Evolutionary conservation across 2,888 invertebrate genomes (phyloP).

Genomic region (Melinopterus prodromus): DNA sequence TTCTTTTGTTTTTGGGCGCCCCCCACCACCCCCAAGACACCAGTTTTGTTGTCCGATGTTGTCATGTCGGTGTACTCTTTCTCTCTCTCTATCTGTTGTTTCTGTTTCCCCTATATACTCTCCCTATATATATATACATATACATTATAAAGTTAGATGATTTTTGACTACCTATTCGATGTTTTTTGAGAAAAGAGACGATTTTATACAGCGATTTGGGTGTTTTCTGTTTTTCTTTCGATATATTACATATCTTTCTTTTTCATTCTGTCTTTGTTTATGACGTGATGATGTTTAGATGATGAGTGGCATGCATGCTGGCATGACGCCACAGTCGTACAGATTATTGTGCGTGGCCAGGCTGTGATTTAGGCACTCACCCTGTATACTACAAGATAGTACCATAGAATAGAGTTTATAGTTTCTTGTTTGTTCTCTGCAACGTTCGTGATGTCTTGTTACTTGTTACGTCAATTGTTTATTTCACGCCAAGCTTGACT

Average conservation of each 20-base stretch:
- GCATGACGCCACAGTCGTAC: constrained; percentile 53
- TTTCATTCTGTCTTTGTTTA: background rate
- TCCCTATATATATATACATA: background rate
- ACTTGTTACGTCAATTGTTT: constrained; percentile 10
- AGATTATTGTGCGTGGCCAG: constrained; percentile 69
- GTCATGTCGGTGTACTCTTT: constrained; percentile 27
- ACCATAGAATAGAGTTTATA: constrained; percentile 18
- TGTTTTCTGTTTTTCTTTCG: constrained; percentile 11
- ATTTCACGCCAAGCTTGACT: constrained; percentile 35
- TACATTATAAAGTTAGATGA: background rate
- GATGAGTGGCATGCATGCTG: constrained; percentile 52
- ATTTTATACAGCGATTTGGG: background rate
- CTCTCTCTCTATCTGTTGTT: constrained; percentile 38
- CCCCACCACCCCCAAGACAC: constrained; percentile 18
- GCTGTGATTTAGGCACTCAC: constrained; percentile 69
- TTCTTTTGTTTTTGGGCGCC: background rate
- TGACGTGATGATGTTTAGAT: background rate
- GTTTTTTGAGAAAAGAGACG: background rate
- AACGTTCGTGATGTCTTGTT: constrained; percentile 7
- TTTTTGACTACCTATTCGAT: background rate
- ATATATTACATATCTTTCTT: constrained; percentile 4
- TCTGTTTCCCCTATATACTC: constrained; percentile 39
- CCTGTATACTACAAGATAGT: constrained; percentile 43
- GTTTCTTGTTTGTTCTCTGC: constrained; percentile 20
- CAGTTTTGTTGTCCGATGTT: constrained; percentile 24